Percentiles rank a stretch among this genome's conserved stretches.
Evolutionary conservation across 2,113 vertebrate species (phyloP).

Genomic region (Cyphomyrus discorhynchus): DNA sequence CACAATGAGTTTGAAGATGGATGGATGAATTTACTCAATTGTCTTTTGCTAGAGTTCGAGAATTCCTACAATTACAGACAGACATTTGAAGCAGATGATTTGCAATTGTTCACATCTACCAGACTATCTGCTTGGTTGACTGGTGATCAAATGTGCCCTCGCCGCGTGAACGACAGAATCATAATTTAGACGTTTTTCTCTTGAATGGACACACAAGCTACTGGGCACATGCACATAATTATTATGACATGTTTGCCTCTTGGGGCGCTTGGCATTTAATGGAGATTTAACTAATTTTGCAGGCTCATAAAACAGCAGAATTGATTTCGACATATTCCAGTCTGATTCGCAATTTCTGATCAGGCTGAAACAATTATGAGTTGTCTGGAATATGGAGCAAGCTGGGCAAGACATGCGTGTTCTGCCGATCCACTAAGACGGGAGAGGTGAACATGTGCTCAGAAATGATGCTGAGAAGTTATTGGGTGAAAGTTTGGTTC

Average conservation of each 20-base stretch:
- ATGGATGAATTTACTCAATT: background rate
- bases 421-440: background rate
- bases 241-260: background rate
- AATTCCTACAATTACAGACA: background rate
- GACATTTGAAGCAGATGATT: background rate
- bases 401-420: background rate
- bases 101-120: background rate
- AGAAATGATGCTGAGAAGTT: background rate
- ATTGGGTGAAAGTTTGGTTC: background rate
- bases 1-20: background rate
- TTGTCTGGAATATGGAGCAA: background rate
- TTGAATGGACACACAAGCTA: conserved; percentile 1
- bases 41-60: background rate
- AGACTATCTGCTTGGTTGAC: background rate
- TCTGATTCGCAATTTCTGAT: background rate
- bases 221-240: background rate
- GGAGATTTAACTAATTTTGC: background rate
- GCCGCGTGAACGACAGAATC: background rate
- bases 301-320: background rate
- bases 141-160: background rate
- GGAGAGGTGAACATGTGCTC: background rate
- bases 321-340: background rate
- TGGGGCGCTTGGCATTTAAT: conserved; percentile 1
- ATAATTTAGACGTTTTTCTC: background rate
- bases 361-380: background rate